Evolutionary conservation across 2,888 invertebrate species (phyloP), one percentile per base, ranked within the genome.

Genomic region (Leucoma salicis): DNA sequence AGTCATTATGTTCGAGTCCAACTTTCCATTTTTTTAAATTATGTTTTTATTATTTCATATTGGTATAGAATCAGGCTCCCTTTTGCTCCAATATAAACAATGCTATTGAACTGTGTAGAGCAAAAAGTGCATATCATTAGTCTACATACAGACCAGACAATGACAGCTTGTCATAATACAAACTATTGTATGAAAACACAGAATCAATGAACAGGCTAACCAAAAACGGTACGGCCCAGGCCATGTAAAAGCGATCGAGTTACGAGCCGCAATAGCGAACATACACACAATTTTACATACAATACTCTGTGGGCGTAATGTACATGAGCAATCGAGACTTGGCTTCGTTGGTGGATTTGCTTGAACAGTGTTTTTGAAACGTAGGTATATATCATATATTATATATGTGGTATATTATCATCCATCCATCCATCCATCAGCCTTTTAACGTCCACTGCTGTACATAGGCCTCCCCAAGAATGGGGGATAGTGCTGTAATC

Each of bases 291-390:
- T 72, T 86, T 75, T 56, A 78, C 85, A 85, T 86, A 87, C 85
- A 87, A 87, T 87, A 74, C 66, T 33, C 43, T 35, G 81, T 83
- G 78, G 82, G 84, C 80, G 82, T 69, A 53, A 60, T 52, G 53
- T 31, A 52, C 45, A 42, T 41, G 46, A 45, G 38, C 37, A 39
- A 47, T 31, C 46, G 48, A 56, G 53, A 74, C 69, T 69, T 57
- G 60, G 50, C 49, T 61, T 34, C 41, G 39, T 47, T 35, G 40
- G 39, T 55, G 64, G 55, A 58, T 48, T 49, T 59, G 53, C 53
- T 53, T 42, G 10, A 18, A 16, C 32, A 44, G 38, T 42, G n/a
- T n/a, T n/a, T n/a, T n/a, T n/a, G n/a, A n/a, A n/a, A n/a, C n/a
- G n/a, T n/a, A n/a, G n/a, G n/a, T n/a, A n/a, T n/a, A n/a, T n/a